Evolutionary conservation across 2,888 invertebrate genomes (phyloP), one percentile per base, ranked within the genome.

Genomic region (Cheilosia soror): DNA sequence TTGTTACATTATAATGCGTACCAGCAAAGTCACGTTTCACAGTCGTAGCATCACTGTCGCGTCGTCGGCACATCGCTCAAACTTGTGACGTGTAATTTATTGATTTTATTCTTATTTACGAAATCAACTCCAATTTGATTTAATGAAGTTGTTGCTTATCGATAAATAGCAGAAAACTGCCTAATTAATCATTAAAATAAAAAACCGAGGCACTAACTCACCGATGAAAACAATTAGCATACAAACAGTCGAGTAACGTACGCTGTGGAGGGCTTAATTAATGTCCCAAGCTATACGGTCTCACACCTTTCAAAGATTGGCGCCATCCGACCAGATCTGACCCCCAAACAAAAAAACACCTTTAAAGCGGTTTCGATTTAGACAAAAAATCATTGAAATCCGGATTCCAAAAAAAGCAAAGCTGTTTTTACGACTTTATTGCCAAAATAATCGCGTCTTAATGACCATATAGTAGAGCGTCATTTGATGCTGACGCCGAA

Each of bases 301-400:
- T 81, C 76, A 81, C 81, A 81, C 81, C 71, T 81, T 60, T 58
- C 40, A 51, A 11, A 71, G 76, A 76, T 71, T 76, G 81, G 81
- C 81, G 81, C 81, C 81, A 60, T 42, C 65, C 33, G 71, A 76
- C 69, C 58, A 65, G 44, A 76, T 71, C 33, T 69, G 65, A 81
- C 65, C 76, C 65, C 63, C 15, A 31, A 31, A 58, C 15, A 9
- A 11, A 33, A 20, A 9, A 40, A 15, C 33, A 15, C 2, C 6
- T 11, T 27, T n/a, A 31, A 53, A 55, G 25, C 20, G 6, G 33
- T 57, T 33, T 58, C 13, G 5, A 13, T 6, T 57, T 37, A 37
- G 37, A 37, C 0, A 37, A 33, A 11, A 11, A 37, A 37, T 20
- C 5, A 15, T 29, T 51, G 15, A 71, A 81, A 81, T 81, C 81